Conservation (phyloP, 1,140 invertebrate genomes). For the Drosophila chauvacae region DNA sequence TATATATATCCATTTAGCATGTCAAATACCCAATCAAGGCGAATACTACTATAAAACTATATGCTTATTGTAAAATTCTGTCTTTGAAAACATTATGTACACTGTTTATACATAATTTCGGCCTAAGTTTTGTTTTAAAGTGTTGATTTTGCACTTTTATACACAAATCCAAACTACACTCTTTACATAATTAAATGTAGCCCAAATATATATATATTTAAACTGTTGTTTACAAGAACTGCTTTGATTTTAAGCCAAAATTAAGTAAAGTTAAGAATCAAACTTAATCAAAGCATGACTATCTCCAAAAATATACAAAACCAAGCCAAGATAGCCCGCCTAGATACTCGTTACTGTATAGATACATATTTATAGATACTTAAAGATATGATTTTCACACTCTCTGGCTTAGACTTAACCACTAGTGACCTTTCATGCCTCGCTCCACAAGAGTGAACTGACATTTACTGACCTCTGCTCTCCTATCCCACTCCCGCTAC, state of each 20-base stretch:
- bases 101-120: conserved; percentile 15
- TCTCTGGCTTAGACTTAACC: conserved; percentile 71
- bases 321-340: conserved; percentile 39
- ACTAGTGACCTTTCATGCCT: conserved; percentile 63
- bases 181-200: conserved; percentile 1
- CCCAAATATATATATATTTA: conserved; percentile 11
- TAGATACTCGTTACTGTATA: conserved; percentile 19
- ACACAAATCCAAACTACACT: conserved; percentile 5
- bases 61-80: conserved; percentile 44
- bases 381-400: conserved; percentile 51
- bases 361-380: conserved; percentile 6
- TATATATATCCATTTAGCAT: conserved; percentile 41
- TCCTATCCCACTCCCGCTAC: conserved; percentile 18
- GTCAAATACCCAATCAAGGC: conserved; percentile 23
- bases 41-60: conserved; percentile 14
- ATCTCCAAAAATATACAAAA: conserved; percentile 28
- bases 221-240: conserved; percentile 44
- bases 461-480: conserved; percentile 49
- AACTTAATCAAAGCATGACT: conserved; percentile 52
- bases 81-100: conserved; percentile 12
- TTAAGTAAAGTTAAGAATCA: background rate
- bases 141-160: conserved; percentile 45
- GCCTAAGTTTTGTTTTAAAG: conserved; percentile 33
- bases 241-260: conserved; percentile 26
- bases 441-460: conserved; percentile 49